phyloP scores from a whole-genome alignment of 2,113 vertebrate species.

The Agapornis roseicollis region DNA sequence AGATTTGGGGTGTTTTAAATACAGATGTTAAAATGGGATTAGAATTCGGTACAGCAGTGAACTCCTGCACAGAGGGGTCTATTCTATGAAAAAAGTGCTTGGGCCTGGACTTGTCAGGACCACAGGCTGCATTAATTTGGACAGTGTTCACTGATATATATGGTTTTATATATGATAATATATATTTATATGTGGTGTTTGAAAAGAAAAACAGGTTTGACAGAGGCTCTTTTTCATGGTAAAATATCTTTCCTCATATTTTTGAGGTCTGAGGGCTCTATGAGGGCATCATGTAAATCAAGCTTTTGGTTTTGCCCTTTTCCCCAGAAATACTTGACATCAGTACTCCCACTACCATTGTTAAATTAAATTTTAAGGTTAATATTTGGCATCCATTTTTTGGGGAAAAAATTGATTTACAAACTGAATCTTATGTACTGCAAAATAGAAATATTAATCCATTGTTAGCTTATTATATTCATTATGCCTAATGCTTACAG shows the following conservation, averaged over 20 bases:
- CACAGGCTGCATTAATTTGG: background rate
- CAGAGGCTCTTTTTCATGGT: background rate
- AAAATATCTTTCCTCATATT: background rate
- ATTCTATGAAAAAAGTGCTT: background rate
- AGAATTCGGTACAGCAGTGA: background rate
- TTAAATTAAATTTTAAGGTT: background rate
- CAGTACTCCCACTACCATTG: background rate
- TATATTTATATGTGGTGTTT: background rate
- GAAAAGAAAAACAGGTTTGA: background rate
- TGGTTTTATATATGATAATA: background rate
- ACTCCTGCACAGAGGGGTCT: background rate
- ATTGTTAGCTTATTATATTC: background rate
- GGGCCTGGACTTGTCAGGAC: background rate
- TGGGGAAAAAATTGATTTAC: background rate
- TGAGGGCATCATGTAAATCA: background rate
- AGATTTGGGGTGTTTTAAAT: background rate
- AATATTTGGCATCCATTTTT: background rate
- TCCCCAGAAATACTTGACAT: background rate
- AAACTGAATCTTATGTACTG: background rate
- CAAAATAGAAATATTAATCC: background rate
- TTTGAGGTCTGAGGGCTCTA: background rate
- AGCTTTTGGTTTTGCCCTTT: background rate
- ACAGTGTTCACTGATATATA: background rate
- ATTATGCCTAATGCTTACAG: accelerated
- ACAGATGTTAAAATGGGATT: background rate